Conservation (phyloP, 2,888 invertebrate species). For the Coenonympha glycerion region DNA sequence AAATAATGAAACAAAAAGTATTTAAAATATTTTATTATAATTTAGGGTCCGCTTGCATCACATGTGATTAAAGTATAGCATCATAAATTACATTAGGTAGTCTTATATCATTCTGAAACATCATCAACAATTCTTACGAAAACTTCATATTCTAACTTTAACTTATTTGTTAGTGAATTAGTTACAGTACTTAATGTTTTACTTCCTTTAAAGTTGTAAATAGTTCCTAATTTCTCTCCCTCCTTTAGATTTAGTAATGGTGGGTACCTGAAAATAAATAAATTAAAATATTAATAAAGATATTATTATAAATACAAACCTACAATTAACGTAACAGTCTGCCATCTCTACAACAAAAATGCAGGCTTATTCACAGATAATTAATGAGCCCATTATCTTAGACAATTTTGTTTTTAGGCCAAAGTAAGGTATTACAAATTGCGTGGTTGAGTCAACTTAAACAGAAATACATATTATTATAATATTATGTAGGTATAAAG, state of each 20-base stretch:
- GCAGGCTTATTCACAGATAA: too few relatives aligned
- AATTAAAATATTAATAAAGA: not conserved
- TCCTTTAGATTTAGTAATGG: slow-evolving; percentile 45
- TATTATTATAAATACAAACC: too few relatives aligned
- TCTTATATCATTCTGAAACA: slow-evolving; percentile 23
- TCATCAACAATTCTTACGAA: slow-evolving; percentile 60
- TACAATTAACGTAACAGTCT: too few relatives aligned
- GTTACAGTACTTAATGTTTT: slow-evolving; percentile 46
- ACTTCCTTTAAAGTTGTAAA: slow-evolving; percentile 60
- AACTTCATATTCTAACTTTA: slow-evolving; percentile 65
- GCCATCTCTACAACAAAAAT: too few relatives aligned
- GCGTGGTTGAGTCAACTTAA: not conserved
- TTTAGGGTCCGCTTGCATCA: slow-evolving; percentile 26
- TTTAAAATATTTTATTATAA: slow-evolving; percentile 31
- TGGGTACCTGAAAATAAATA: slow-evolving; percentile 49
- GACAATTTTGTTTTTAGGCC: not conserved
- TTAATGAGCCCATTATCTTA: not conserved
- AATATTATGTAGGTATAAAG: not conserved
- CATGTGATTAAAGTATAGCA: slow-evolving; percentile 14
- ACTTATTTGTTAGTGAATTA: slow-evolving; percentile 47
- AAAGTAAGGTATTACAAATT: not conserved
- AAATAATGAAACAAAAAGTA: slow-evolving; percentile 22
- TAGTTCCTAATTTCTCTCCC: slow-evolving; percentile 54
- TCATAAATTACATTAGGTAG: slow-evolving; percentile 18
- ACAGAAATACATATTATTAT: not conserved